phyloP scores from a whole-genome alignment of 2,797 vertebrate species.

The Serranus cabrilla region DNA sequence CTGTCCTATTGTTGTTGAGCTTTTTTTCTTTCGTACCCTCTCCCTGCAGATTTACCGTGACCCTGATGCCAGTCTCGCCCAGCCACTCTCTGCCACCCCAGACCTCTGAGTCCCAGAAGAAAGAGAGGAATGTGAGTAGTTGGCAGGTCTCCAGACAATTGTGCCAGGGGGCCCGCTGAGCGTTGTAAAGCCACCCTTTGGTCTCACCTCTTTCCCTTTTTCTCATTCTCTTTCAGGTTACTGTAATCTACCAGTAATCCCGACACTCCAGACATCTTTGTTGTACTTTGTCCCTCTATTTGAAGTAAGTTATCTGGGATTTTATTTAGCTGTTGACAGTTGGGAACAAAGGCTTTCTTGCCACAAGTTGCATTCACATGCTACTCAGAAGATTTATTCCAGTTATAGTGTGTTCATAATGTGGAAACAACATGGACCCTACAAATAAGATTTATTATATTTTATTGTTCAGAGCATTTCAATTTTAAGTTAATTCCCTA shows the following conservation, averaged over 20 bases:
- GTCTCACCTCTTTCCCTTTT: slow-evolving; percentile 58
- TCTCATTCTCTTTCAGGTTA: slow-evolving; percentile 14
- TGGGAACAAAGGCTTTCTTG: background rate
- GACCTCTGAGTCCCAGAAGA: slow-evolving; percentile 63
- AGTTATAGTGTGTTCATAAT: too few relatives aligned
- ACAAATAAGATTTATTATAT: too few relatives aligned
- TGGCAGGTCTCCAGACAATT: slow-evolving; percentile 82
- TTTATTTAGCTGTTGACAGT: background rate
- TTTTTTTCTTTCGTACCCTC: slow-evolving; percentile 14
- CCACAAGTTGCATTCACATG: background rate
- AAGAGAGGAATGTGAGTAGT: slow-evolving; percentile 83
- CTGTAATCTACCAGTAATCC: slow-evolving; percentile 24
- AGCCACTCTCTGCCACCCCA: slow-evolving; percentile 50
- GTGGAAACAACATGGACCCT: too few relatives aligned
- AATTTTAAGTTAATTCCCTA: too few relatives aligned
- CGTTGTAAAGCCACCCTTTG: slow-evolving; percentile 58
- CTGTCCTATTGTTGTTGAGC: slow-evolving; percentile 33
- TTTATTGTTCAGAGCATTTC: too few relatives aligned
- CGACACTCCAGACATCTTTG: background rate
- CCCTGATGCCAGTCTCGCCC: slow-evolving; percentile 59
- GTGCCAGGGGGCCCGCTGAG: slow-evolving; percentile 62
- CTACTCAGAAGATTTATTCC: too few relatives aligned
- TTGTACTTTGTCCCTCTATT: background rate
- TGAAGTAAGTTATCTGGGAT: background rate
- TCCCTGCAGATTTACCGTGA: slow-evolving; percentile 45